phyloP scores from a whole-genome alignment of 2,113 vertebrate species.

The Tachysurus vachellii region DNA sequence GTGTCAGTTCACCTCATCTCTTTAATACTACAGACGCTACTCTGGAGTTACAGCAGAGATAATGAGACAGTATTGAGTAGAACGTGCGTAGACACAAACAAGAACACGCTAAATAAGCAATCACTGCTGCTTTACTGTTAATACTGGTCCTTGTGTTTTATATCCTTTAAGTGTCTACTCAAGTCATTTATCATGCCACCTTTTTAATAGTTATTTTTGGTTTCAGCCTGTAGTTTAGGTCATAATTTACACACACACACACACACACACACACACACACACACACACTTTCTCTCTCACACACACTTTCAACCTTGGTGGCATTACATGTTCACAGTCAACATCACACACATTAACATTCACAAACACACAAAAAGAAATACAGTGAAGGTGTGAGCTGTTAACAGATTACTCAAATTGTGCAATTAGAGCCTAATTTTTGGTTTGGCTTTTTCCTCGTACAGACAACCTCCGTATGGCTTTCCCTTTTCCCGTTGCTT shows the following conservation, averaged over 20 bases:
- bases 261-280: conserved; percentile 21
- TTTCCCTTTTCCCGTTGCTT: not conserved
- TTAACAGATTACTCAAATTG: conserved; percentile 61
- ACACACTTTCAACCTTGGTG: too few species aligned
- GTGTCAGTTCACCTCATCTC: not conserved
- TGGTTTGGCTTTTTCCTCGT: not conserved
- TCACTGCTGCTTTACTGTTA: conserved; percentile 18
- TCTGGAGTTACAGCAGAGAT: not conserved
- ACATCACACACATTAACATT: conserved; percentile 15
- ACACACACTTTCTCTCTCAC: too few species aligned
- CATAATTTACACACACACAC: conserved; percentile 19
- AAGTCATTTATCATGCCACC: conserved; percentile 14
- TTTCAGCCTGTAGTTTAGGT: conserved; percentile 56
- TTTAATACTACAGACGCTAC: not conserved
- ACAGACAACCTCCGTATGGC: not conserved
- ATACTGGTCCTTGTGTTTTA: conserved; percentile 43
- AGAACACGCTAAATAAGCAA: not conserved
- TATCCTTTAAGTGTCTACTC: conserved; percentile 32
- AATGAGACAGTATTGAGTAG: not conserved
- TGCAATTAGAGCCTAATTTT: conserved; percentile 60
- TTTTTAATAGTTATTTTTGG: conserved; percentile 52
- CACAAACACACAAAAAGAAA: conserved; percentile 34
- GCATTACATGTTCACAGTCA: conserved; percentile 18
- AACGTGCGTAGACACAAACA: not conserved
- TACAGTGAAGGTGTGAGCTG: conserved; percentile 46